Evolutionary conservation across 2,113 vertebrate species (phyloP).

Genomic region (Tautogolabrus adspersus): DNA sequence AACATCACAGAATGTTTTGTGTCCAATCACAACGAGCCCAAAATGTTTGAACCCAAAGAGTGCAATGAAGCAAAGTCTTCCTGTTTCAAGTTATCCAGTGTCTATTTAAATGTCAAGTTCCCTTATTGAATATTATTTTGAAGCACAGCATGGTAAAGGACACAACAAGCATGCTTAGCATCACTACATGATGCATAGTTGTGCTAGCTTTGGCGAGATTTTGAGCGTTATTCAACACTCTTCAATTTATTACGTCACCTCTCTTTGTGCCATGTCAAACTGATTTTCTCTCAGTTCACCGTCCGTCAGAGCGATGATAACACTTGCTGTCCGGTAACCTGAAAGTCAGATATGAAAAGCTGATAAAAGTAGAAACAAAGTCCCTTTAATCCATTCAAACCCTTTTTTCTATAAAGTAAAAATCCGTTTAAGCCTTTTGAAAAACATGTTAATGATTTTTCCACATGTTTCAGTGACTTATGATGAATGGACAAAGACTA

Average conservation of each 20-base stretch:
- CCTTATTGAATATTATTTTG: background rate
- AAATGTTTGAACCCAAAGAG: background rate
- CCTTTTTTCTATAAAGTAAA: too few species aligned
- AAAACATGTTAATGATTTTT: background rate
- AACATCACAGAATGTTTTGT: background rate
- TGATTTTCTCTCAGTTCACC: slow-evolving; percentile 95
- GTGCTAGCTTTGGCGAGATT: too few species aligned
- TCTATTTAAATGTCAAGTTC: background rate
- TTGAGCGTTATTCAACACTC: too few species aligned
- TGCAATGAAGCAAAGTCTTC: too few species aligned
- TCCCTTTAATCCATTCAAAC: background rate
- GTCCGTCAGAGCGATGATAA: slow-evolving; percentile 97
- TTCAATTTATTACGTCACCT: too few species aligned
- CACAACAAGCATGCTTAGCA: background rate
- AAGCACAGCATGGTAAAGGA: background rate
- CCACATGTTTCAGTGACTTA: slow-evolving; percentile 9
- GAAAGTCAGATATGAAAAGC: slow-evolving; percentile 9
- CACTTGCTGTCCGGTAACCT: slow-evolving; percentile 96
- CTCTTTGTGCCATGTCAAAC: slow-evolving; percentile 93
- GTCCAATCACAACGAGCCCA: background rate
- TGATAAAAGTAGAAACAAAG: slow-evolving; percentile 9
- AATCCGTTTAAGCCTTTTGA: too few species aligned
- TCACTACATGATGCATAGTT: too few species aligned
- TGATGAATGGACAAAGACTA: slow-evolving; percentile 6
- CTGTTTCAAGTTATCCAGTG: too few species aligned